Conservation (phyloP, 2,797 vertebrate genomes). For the Smutsia temminckii region DNA sequence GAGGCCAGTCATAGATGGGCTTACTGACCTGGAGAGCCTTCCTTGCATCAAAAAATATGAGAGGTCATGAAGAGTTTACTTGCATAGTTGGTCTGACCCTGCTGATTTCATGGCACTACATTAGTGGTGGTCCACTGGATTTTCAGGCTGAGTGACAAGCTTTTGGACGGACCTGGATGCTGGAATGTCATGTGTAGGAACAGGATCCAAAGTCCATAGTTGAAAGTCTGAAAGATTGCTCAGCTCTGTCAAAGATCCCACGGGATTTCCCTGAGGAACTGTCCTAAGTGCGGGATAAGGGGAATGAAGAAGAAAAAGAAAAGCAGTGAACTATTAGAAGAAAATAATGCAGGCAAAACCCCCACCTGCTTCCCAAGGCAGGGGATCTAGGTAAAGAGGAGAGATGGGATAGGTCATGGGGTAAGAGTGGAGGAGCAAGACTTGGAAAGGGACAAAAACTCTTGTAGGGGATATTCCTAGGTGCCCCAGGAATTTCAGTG, state of each 20-base stretch:
- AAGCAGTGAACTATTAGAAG: neutral
- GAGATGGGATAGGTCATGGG: neutral
- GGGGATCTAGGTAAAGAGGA: neutral
- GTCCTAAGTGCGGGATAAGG: neutral
- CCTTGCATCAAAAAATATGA: neutral
- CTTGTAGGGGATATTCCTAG: neutral
- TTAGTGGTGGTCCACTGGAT: neutral
- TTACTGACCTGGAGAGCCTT: neutral
- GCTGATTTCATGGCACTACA: neutral
- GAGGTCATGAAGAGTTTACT: neutral
- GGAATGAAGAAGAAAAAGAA: neutral
- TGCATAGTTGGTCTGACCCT: neutral
- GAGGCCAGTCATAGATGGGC: neutral
- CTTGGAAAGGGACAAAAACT: neutral
- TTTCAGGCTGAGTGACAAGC: neutral
- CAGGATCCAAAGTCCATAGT: neutral
- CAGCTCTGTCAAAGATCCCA: neutral
- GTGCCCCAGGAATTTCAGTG: neutral
- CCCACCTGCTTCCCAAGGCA: neutral
- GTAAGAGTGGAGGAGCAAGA: neutral
- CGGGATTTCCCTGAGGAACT: neutral
- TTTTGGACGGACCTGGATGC: neutral
- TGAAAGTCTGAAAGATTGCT: neutral
- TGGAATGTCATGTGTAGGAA: neutral
- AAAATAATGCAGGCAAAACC: neutral